Evolutionary conservation across 1,140 invertebrate species (phyloP).

Genomic region (Drosophila orena): DNA sequence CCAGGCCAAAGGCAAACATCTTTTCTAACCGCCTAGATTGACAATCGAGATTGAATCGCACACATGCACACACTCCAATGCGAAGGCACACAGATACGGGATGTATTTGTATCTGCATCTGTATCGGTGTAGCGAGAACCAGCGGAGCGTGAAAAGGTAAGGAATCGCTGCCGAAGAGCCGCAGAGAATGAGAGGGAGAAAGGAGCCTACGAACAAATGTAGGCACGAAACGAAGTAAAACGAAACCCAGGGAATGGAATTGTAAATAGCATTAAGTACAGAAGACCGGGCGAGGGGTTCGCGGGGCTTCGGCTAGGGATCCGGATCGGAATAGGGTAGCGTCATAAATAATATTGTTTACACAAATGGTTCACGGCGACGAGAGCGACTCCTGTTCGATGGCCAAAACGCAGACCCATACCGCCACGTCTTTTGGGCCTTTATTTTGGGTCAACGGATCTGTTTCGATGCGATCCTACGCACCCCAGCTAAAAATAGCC

Average conservation of each 20-base stretch:
- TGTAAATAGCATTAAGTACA: constrained; percentile 52
- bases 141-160: constrained; percentile 71
- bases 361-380: constrained; percentile 75
- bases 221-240: constrained; percentile 16
- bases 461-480: constrained; percentile 49
- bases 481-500: constrained; percentile 69
- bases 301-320: constrained; percentile 12
- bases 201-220: constrained; percentile 25
- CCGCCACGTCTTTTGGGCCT: constrained; percentile 13
- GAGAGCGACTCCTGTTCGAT: constrained; percentile 60
- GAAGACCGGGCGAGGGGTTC: not conserved
- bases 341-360: constrained; percentile 82
- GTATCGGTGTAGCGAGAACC: constrained; percentile 45
- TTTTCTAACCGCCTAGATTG: constrained; percentile 71
- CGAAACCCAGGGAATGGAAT: constrained; percentile 44
- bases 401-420: constrained; percentile 55
- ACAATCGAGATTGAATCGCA: constrained; percentile 80
- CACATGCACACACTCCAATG: constrained; percentile 19
- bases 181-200: constrained; percentile 14
- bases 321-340: constrained; percentile 25
- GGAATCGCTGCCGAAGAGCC: constrained; percentile 48
- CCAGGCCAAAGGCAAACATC: constrained; percentile 70
- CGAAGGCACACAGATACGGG: constrained; percentile 22
- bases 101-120: constrained; percentile 11
- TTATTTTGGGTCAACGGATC: constrained; percentile 66